A percentile compares a stretch with the other conserved stretches of the same genome.
Evolutionary conservation across 2,797 vertebrate genomes (phyloP).

Genomic region (Iguana delicatissima): DNA sequence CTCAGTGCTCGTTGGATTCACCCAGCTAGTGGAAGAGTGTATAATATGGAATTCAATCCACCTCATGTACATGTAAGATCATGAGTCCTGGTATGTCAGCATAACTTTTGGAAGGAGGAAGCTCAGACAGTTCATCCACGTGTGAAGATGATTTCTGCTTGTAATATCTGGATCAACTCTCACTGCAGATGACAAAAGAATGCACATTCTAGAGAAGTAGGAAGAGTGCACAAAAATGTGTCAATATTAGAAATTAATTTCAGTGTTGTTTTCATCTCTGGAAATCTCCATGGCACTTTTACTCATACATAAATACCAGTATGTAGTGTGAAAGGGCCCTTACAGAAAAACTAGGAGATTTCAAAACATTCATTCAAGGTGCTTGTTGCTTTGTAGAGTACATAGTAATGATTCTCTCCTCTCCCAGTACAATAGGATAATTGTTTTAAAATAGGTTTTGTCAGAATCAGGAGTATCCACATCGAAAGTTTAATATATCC

Average conservation of each 20-base stretch:
- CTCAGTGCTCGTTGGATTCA: conserved; percentile 93
- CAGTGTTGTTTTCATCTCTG: background rate
- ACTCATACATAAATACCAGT: background rate
- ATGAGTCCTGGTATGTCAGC: background rate
- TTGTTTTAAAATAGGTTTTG: no score
- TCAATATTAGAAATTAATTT: background rate
- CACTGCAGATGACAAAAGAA: background rate
- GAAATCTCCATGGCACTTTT: background rate
- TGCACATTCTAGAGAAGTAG: background rate
- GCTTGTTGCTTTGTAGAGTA: background rate
- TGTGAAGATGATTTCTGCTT: background rate
- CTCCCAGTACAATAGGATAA: no score
- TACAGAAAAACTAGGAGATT: no score
- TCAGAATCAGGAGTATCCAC: background rate
- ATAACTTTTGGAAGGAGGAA: background rate
- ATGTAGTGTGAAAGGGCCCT: background rate
- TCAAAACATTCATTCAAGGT: background rate
- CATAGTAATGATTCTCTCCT: no score
- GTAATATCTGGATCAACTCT: background rate
- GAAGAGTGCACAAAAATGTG: background rate
- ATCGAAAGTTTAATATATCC: background rate
- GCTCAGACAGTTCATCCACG: background rate
- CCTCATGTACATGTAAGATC: conserved; percentile 85
- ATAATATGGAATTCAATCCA: conserved; percentile 96
- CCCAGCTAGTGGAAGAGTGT: conserved; percentile 89